phyloP scores from a whole-genome alignment of 2,888 invertebrate genomes.

The Adelphocoris suturalis region DNA sequence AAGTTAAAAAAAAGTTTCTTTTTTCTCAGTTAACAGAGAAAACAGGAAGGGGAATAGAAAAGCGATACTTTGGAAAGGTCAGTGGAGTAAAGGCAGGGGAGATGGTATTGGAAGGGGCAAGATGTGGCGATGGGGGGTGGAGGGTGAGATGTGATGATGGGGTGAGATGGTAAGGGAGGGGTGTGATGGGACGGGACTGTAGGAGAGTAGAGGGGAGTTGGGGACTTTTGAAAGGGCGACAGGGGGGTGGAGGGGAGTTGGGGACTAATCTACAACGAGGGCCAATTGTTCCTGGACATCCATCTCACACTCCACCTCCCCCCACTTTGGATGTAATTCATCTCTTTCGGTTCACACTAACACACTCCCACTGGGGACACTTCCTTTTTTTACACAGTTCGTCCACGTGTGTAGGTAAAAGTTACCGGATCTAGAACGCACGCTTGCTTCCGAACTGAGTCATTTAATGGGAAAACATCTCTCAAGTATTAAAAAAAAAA shows the following conservation, averaged over 20 bases:
- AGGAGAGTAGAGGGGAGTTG: neutral
- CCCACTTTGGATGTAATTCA: conserved; percentile 33
- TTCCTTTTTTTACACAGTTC: neutral
- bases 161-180: no score
- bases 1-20: neutral
- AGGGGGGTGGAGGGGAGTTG: neutral
- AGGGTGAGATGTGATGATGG: no score
- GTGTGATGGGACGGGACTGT: neutral
- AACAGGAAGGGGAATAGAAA: no score
- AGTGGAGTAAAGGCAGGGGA: neutral
- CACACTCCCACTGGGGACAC: neutral
- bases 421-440: neutral
- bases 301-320: neutral
- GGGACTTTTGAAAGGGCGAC: neutral
- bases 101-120: neutral
- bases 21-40: no score
- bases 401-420: neutral
- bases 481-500: neutral
- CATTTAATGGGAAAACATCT: neutral
- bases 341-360: neutral
- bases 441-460: neutral
- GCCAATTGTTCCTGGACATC: conserved; percentile 39
- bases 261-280: conserved; percentile 11
- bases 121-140: neutral
- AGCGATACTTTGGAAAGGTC: no score